Evolutionary conservation across 2,797 vertebrate species (phyloP), one percentile per base, ranked within the genome.

Genomic region (Podargus strigoides): DNA sequence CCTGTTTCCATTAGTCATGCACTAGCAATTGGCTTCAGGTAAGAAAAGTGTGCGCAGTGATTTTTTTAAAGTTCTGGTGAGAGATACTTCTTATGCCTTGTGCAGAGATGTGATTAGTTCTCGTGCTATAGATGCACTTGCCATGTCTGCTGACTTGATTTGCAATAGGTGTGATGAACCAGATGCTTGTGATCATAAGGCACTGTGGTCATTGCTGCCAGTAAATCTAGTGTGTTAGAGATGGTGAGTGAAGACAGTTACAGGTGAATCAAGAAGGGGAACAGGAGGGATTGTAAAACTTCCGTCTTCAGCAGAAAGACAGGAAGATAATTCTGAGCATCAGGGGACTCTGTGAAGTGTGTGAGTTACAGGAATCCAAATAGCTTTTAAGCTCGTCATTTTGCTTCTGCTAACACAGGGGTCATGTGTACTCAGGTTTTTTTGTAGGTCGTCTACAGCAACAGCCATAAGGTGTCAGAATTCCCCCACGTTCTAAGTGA

Each of bases 401-500:
- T 49, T 52, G 9, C 36, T 60, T 79, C 37, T 70, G 44, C 34
- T 62, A 23, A 21, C 0, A 0, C 14, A 26, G 47, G 16, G 19
- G 17, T 59, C 1, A 0, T 41, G 55, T 36, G 59, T 30, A 7
- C 10, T 55, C 26, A 14, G 22, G 36, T 39, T 2, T 81, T 42
- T 15, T 1, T 0, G 1, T 47, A 30, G 30, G 58, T 49, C 12
- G 26, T 66, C 20, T 24, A 27, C 59, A 23, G 30, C 21, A 85
- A 42, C 23, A n/a, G 22, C 87, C 93, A 55, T 23, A 42, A 87
- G 75, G 67, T 89, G 89, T 87, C 87, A 66, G 28, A 53, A 46
- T 89, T 82, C 6, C 47, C 10, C 17, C 27, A 46, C 0, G 0
- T 32, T 64, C 4, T 2, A 17, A 36, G 50, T 22, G 14, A 23